phyloP scores from a whole-genome alignment of 2,113 vertebrate genomes.

The Heterotis niloticus region DNA sequence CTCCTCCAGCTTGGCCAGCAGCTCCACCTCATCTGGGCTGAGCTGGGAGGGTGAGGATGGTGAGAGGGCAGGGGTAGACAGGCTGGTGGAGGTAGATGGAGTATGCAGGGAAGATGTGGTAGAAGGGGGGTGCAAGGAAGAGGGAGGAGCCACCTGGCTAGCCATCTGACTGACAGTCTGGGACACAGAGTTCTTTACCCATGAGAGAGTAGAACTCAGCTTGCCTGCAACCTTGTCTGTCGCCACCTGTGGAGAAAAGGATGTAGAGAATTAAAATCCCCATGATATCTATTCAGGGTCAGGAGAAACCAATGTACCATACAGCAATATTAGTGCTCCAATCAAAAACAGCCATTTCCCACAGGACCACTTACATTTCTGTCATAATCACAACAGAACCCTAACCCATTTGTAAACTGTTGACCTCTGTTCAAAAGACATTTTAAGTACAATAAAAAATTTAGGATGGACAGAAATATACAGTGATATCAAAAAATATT shows the following conservation, averaged over 20 bases:
- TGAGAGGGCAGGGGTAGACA: slow-evolving; percentile 78
- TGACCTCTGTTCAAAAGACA: neutral
- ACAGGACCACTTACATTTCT: no score
- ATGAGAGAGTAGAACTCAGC: slow-evolving; percentile 99
- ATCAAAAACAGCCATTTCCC: no score
- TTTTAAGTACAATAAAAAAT: neutral
- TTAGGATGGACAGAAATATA: no score
- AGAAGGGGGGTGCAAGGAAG: slow-evolving; percentile 78
- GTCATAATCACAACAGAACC: no score
- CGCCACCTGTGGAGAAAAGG: slow-evolving; percentile 78
- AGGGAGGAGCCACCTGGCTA: slow-evolving; percentile 95
- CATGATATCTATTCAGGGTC: neutral
- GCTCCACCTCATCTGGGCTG: slow-evolving; percentile 88
- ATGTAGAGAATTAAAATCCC: neutral
- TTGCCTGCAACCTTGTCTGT: slow-evolving; percentile 96
- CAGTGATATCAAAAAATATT: no score
- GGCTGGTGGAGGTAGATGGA: slow-evolving; percentile 73
- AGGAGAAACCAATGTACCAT: neutral
- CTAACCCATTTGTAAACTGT: neutral
- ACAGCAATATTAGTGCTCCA: neutral
- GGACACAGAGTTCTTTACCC: slow-evolving; percentile 97
- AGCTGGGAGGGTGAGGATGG: slow-evolving; percentile 80
- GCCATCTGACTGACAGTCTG: slow-evolving; percentile 99
- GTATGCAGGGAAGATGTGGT: slow-evolving; percentile 37
- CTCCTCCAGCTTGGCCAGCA: slow-evolving; percentile 92